Base-by-base conservation (phyloP, 2,113 vertebrate species). In the Gallinago media region DNA sequence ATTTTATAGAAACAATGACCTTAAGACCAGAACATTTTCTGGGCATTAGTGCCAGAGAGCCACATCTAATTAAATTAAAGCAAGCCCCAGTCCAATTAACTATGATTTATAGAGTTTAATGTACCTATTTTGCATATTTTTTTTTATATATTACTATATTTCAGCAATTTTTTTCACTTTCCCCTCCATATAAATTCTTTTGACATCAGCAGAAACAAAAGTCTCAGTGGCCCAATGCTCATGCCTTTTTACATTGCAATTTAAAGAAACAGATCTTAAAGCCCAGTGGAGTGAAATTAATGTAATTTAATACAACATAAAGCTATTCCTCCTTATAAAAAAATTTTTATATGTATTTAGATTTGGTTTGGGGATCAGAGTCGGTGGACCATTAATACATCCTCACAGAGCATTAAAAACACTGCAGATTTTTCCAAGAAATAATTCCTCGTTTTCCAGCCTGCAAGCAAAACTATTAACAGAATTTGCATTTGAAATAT, bases 31-130 rank as follows among this genome's bases (percentile, higher is more conserved):
- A 92, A 83, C 25, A 55, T 59, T 88, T 96, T 77, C 58, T 62
- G 49, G 46, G 11, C 20, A 85, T 89, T 70, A 80, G n/a, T n/a
- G 36, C 38, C 63, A 77, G 34, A 79, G 17, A 13, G 12, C 5
- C 25, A 80, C 18, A 82, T 76, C 54, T 85, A 96, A 93, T 85
- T 91, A 87, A 94, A 91, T 96, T 80, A 93, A 94, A 83, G 15
- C 14, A 93, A 92, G 11, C 3, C 5, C 9, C 26, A 77, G 29
- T 70, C 22, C 42, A 96, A 90, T 73, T 92, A 96, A 32, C 27
- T 34, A 46, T 58, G 42, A 83, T 73, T 87, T 85, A 62, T 19
- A 77, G 27, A 68, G 10, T 74, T 77, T 80, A 83, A 73, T 50
- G 42, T 55, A 85, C 6, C 22, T 80, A 40, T 42, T 88, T 92